Evolutionary conservation across 1,140 invertebrate species (phyloP).

Genomic region (Calliphora vicina): DNA sequence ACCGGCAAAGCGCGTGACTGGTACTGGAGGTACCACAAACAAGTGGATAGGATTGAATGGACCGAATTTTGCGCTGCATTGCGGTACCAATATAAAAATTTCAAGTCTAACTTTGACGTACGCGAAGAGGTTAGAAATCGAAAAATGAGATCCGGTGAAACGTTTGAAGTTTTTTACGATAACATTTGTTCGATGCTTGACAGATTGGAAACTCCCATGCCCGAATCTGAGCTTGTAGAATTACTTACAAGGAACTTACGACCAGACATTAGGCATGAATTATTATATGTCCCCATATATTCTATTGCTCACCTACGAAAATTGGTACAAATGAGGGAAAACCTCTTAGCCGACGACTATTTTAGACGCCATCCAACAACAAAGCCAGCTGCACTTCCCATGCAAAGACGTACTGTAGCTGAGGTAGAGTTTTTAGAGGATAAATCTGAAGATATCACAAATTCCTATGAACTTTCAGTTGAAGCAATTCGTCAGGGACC

Average conservation of each 20-base stretch:
- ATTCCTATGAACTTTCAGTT: not conserved
- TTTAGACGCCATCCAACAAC: not conserved
- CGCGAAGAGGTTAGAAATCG: too few relatives aligned
- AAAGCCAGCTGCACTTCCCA: not conserved
- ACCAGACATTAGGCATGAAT: constrained; percentile 13
- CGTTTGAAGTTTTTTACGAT: not conserved
- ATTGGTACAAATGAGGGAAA: constrained; percentile 19
- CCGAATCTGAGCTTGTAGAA: constrained; percentile 16
- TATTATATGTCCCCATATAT: constrained; percentile 16
- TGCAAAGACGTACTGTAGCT: not conserved
- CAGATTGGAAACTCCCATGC: not conserved
- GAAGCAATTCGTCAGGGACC: not conserved
- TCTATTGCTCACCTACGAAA: constrained; percentile 17
- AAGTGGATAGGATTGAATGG: too few relatives aligned
- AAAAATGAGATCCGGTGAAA: not conserved
- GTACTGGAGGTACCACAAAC: too few relatives aligned
- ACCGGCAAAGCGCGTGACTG: too few relatives aligned
- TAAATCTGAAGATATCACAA: not conserved
- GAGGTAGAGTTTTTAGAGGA: constrained; percentile 21
- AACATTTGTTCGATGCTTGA: not conserved
- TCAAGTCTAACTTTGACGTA: too few relatives aligned
- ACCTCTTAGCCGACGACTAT: not conserved
- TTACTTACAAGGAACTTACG: not conserved
- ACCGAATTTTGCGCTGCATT: too few relatives aligned
- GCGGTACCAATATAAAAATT: too few relatives aligned